Base-by-base conservation (phyloP, 2,888 invertebrate genomes). In the Metalampra italica region DNA sequence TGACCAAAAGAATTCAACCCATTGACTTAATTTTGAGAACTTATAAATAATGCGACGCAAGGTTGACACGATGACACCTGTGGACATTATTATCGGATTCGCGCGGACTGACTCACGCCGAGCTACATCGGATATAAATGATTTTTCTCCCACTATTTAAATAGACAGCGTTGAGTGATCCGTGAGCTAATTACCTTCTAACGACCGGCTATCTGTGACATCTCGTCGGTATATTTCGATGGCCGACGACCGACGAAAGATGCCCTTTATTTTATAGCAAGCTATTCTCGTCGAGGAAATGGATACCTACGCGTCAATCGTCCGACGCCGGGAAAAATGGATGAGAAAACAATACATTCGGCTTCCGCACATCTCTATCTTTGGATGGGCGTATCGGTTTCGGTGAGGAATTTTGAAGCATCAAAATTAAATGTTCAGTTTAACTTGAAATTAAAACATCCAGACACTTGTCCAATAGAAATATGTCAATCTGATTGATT, bases 141-240 rank as follows among this genome's bases (percentile, higher is more conserved):
- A 78, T 81, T 75, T 83, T 77, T 71, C 65, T 56, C 59, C 55
- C n/a, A 60, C 65, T 68, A 75, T 85, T 75, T 66, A 81, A 84
- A 86, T 79, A 82, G 81, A 75, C 66, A 51, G 69, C 67, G 88
- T 49, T 78, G 88, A 89, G 74, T 79, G 88, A 89, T 84, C 76
- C 71, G 64, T 77, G 79, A 71, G 83, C 86, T 89, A 88, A 89
- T 89, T 88, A 85, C 82, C 77, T 76, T 72, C 87, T 88, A 89
- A 89, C 84, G 88, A 88, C 73, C 82, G 71, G 75, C 68, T 74
- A 85, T 85, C 79, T 72, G 78, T 82, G 77, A 75, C 83, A 82
- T 84, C 76, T 75, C 68, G 62, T 58, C 62, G 63, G 69, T 78
- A 79, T 83, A 82, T 80, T 70, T 75, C 78, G 79, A 83, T 81